Base-by-base conservation (phyloP, 2,113 vertebrate species). In the Melozone crissalis region DNA sequence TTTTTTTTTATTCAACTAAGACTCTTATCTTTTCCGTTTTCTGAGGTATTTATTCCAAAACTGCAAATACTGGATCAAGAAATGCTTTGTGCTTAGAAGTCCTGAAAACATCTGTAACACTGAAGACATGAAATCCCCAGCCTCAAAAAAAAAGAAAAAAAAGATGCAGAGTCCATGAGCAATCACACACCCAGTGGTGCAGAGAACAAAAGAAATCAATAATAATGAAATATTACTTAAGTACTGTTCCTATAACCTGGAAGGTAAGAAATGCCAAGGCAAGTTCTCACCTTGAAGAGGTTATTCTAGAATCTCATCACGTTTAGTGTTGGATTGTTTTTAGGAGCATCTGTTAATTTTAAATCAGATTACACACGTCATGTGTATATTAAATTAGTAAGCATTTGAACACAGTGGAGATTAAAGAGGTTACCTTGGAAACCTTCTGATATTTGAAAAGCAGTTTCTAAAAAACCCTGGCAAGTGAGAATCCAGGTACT, bases 371-470 rank as follows among this genome's bases (percentile, higher is more conserved):
- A 89, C n/a, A 54, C 37, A 47, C 0, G 0, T 47, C 51, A 37
- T 3, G 6, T 44, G 37, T 84, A 37, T 72, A 86, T 84, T 94
- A 84, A 96, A 74, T 39, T 80, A 92, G 57, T 30, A 41, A 92
- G 62, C 52, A 89, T 67, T 63, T 84, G 44, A 93, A 84, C 63
- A 65, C 11, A 84, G n/a, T 41, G 30, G 61, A 68, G 49, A 93
- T 75, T 85, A 72, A 93, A 83, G 61, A 80, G 65, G 90, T 84
- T 97, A 89, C 90, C 90, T 86, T 85, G 84, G 85, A 92, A 91
- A 90, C 75, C 93, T 84, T 72, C 66, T 58, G 41, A 7, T 86
- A 67, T 69, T 81, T 75, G 65, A 92, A 93, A 89, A 83, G 5
- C 44, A 54, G 66, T 61, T 95, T 84, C 73, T 81, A 85, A 74